These are phyloP conservation scores for Julus scanicus DNA, from an alignment of 2,888 invertebrate species.

Conservation along the genomic window DNA sequence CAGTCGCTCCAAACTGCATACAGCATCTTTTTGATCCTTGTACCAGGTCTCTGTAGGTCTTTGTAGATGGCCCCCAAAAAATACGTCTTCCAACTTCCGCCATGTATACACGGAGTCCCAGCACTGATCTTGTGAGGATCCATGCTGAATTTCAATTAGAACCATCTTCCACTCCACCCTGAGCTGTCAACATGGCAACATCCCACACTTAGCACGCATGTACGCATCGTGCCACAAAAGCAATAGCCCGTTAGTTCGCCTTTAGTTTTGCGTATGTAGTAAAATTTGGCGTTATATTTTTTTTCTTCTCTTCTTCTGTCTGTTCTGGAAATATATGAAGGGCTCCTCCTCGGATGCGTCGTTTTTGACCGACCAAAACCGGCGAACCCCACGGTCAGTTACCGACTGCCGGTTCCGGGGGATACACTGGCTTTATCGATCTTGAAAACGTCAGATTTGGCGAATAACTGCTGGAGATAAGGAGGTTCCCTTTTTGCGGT, in stretches of 20 bases:
- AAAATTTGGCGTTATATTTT: neutral
- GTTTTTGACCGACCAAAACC: neutral
- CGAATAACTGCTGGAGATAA: neutral
- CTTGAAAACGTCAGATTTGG: neutral
- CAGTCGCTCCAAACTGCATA: too few relatives aligned
- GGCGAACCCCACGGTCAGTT: neutral
- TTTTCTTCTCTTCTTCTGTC: neutral
- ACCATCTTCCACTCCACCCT: conserved; percentile 10
- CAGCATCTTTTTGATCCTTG: too few relatives aligned
- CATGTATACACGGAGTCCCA: neutral
- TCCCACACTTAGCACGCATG: neutral
- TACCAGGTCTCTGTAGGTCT: too few relatives aligned
- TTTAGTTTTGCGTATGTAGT: conserved; percentile 11
- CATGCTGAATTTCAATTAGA: neutral
- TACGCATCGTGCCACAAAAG: neutral
- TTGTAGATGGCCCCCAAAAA: too few relatives aligned
- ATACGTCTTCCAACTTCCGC: too few relatives aligned
- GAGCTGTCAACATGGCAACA: conserved; percentile 3
- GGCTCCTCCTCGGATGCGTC: neutral
- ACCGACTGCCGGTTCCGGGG: neutral
- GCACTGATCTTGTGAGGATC: neutral
- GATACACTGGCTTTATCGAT: neutral
- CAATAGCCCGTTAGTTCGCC: neutral
- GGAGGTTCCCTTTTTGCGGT: neutral
- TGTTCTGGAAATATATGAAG: neutral